Evolutionary conservation across 2,113 vertebrate genomes (phyloP).

Genomic region (Struthidea cinerea): DNA sequence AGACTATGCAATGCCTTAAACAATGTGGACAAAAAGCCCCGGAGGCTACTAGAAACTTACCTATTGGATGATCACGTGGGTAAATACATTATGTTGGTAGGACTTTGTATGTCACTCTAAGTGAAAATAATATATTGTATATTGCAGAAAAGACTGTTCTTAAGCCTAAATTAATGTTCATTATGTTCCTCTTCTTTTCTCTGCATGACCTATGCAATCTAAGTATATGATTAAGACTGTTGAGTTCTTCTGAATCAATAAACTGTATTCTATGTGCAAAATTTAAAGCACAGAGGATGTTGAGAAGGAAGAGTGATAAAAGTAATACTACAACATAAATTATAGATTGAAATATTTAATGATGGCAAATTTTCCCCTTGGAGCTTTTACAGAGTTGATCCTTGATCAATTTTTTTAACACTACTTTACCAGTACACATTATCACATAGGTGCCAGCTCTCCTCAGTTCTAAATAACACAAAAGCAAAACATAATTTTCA

Average conservation of each 20-base stretch:
- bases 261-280: neutral
- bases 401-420: neutral
- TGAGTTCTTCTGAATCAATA: neutral
- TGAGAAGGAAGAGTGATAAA: neutral
- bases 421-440: neutral
- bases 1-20: neutral
- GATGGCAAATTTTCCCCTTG: neutral
- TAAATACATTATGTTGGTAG: neutral
- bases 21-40: neutral
- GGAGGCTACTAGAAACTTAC: neutral
- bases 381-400: neutral
- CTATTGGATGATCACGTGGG: neutral
- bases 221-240: neutral
- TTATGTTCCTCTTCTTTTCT: neutral
- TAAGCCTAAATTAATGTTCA: neutral
- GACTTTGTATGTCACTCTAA: neutral
- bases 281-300: neutral
- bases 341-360: neutral
- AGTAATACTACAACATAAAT: neutral
- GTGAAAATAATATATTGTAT: neutral
- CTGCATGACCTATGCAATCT: neutral
- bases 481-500: neutral
- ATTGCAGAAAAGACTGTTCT: neutral
- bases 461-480: neutral
- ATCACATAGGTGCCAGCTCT: neutral